Conservation (phyloP, 2,888 invertebrate species). For the Stenurella melanura region DNA sequence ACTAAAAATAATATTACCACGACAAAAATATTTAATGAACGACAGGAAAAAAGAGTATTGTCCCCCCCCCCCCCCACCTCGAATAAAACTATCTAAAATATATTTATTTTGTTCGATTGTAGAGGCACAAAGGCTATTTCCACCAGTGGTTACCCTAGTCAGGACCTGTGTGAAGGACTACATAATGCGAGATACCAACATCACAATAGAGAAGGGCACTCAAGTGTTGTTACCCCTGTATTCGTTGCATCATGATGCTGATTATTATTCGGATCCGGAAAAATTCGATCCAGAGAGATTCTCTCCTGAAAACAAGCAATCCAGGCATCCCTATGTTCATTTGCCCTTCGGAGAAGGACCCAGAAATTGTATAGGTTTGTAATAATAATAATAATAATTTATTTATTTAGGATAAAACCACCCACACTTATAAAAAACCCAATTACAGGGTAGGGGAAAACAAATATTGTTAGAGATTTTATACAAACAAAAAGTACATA, state of each 20-base stretch:
- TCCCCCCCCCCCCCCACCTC: too few relatives aligned
- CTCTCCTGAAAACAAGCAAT: constrained; percentile 51
- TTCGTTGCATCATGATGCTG: constrained; percentile 57
- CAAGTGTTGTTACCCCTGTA: constrained; percentile 53
- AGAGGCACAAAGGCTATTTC: constrained; percentile 59
- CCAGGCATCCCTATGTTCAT: constrained; percentile 50
- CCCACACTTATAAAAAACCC: too few relatives aligned
- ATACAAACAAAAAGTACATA: too few relatives aligned
- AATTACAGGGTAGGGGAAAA: too few relatives aligned
- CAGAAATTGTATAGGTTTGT: constrained; percentile 61
- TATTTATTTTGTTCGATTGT: not conserved
- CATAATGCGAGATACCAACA: constrained; percentile 54
- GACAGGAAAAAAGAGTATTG: too few relatives aligned
- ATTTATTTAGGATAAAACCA: too few relatives aligned
- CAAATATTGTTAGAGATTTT: too few relatives aligned
- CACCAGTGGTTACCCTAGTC: constrained; percentile 52
- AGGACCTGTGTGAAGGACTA: constrained; percentile 60
- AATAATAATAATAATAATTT: too few relatives aligned
- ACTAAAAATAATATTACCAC: too few relatives aligned
- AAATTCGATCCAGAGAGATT: constrained; percentile 61
- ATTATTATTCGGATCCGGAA: constrained; percentile 59
- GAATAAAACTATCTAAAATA: not conserved
- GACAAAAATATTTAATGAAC: too few relatives aligned
- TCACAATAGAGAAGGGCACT: constrained; percentile 59
- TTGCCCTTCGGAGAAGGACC: constrained; percentile 63